These are phyloP conservation scores for Tetragnatha versicolor DNA, from an alignment of 1,140 invertebrate species.

Conservation along the genomic window DNA sequence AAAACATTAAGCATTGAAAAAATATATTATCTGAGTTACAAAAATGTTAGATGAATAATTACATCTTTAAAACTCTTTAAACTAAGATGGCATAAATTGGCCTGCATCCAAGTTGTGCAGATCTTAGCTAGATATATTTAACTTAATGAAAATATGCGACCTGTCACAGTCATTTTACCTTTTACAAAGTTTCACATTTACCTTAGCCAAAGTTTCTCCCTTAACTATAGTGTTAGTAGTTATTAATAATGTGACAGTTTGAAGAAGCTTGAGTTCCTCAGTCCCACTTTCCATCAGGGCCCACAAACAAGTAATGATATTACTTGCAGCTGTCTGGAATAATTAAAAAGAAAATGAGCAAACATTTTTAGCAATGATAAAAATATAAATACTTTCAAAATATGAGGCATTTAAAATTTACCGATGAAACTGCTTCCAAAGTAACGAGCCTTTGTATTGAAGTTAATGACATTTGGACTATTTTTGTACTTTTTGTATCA, in stretches of 20 bases:
- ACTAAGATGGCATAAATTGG: too few species aligned
- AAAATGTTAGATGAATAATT: too few species aligned
- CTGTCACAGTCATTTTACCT: too few species aligned
- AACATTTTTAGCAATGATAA: conserved; percentile 20
- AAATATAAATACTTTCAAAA: background rate
- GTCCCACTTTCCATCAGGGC: conserved; percentile 89
- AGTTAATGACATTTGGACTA: conserved; percentile 90
- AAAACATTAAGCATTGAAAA: too few species aligned
- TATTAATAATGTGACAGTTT: conserved; percentile 91
- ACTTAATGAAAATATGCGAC: too few species aligned
- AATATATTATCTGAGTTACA: too few species aligned
- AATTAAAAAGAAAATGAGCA: conserved; percentile 18
- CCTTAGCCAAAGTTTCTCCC: conserved; percentile 90
- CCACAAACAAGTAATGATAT: conserved; percentile 92
- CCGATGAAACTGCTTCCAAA: conserved; percentile 68
- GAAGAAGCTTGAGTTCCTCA: conserved; percentile 95
- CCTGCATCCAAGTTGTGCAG: too few species aligned
- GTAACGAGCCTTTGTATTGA: conserved; percentile 77
- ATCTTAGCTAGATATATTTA: too few species aligned
- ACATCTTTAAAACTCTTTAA: too few species aligned
- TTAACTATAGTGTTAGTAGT: conserved; percentile 94
- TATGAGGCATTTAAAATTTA: conserved; percentile 61
- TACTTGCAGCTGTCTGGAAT: conserved; percentile 76
- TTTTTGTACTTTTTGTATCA: conserved; percentile 96
- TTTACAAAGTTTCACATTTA: too few species aligned